Percentiles rank a stretch among this genome's conserved stretches.
Evolutionary conservation across 1,140 invertebrate species (phyloP).

Genomic region (Batillaria attramentaria): DNA sequence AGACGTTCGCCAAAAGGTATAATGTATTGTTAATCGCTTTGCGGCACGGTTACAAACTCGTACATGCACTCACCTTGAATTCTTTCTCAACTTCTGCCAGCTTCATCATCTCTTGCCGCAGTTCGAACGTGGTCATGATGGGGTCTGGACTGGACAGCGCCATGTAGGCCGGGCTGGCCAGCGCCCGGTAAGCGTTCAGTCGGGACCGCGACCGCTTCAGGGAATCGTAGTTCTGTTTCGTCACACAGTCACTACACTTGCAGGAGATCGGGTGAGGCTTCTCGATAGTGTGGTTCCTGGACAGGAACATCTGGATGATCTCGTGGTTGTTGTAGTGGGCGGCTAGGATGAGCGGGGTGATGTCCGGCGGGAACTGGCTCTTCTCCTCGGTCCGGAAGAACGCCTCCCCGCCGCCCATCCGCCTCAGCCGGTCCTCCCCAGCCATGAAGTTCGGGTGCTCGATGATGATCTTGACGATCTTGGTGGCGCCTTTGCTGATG

Average conservation of each 20-base stretch:
- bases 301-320: conserved; percentile 71
- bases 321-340: conserved; percentile 72
- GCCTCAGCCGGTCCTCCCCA: conserved; percentile 65
- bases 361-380: conserved; percentile 68
- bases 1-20: no score
- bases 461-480: conserved; percentile 70
- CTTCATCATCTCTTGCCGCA: conserved; percentile 76
- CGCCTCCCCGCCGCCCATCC: conserved; percentile 64
- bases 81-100: conserved; percentile 74
- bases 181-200: conserved; percentile 70
- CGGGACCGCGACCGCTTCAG: conserved; percentile 68
- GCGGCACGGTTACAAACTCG: not conserved
- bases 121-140: conserved; percentile 78
- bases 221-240: conserved; percentile 71
- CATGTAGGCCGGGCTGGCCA: conserved; percentile 76
- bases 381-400: conserved; percentile 67
- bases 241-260: conserved; percentile 76
- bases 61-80: conserved; percentile 70
- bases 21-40: no score
- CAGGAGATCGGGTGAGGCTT: conserved; percentile 77
- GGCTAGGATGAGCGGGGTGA: conserved; percentile 70
- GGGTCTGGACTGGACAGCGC: conserved; percentile 79
- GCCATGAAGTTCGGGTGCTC: conserved; percentile 71
- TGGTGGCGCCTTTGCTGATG: conserved; percentile 69
- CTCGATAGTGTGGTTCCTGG: conserved; percentile 69